Base-by-base conservation (phyloP, 2,888 invertebrate genomes). In the Cistogaster globosa region DNA sequence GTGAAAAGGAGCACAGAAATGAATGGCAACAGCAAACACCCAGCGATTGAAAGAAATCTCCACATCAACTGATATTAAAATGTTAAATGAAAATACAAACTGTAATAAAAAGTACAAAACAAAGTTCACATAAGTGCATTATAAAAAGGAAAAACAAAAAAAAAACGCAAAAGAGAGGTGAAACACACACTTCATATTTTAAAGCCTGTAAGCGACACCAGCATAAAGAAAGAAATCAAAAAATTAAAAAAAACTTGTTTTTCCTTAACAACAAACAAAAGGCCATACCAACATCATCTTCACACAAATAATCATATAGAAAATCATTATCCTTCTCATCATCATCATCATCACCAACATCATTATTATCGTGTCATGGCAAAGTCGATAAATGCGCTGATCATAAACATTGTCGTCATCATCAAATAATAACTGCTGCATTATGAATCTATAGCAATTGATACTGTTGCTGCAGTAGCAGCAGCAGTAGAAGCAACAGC, bases 1-100 rank as follows among this genome's bases (percentile, higher is more conserved):
- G n/a, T 68, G 62, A 78, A 82, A 69, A 72, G 77, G 83, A 77
- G 77, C 71, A 18, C 71, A 83, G 67, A 67, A 77, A 45, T 36
- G 69, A 45, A 55, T 63, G 69, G 53, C 62, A 32, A 74, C 18
- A 60, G 32, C 16, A 67, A 42, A 8, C 45, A 53, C 8, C 18
- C 26, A 12, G 45, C 58, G 57, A 55, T 38, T 18, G 18, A 14
- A 38, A 65, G 7, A 36, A 12, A 45, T 20, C 36, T 20, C 51
- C 51, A 45, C 22, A 55, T 45, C 1, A 53, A 62, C 51, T 14
- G 42, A 71, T 45, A 79, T 65, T 26, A 55, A 77, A 68, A 22
- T 53, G n/a, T 45, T 7, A 57, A 22, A 26, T 68, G 12, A 11
- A 68, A 51, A 62, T 71, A 63, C 36, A 45, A 63, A 55, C 38